Percentiles rank a stretch among this genome's conserved stretches.
phyloP scores from a whole-genome alignment of 1,140 invertebrate species.

The Sarcophaga bullata region DNA sequence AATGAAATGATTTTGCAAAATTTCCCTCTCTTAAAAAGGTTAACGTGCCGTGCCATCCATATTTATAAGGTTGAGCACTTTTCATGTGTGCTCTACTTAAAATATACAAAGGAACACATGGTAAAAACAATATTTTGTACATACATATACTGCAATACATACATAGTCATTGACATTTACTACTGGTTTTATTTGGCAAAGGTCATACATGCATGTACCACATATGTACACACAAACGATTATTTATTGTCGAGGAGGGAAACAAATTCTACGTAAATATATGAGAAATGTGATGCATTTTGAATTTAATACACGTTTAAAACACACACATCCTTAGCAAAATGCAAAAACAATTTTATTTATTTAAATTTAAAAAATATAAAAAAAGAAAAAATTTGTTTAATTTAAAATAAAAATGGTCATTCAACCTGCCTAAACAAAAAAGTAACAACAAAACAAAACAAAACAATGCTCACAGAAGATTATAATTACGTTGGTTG shows the following conservation, averaged over 20 bases:
- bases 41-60: too few relatives aligned
- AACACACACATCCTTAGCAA: not conserved
- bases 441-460: too few relatives aligned
- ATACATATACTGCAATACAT: too few relatives aligned
- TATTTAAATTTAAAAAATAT: not conserved
- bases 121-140: not conserved
- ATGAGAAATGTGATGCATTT: not conserved
- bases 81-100: not conserved
- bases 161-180: conserved; percentile 4
- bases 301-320: not conserved
- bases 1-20: too few relatives aligned
- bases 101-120: not conserved
- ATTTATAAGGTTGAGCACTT: too few relatives aligned
- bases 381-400: not conserved
- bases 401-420: not conserved
- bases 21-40: too few relatives aligned
- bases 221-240: too few relatives aligned
- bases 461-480: not conserved
- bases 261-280: not conserved
- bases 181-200: not conserved
- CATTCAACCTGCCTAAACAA: not conserved
- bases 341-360: not conserved
- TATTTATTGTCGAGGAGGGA: not conserved
- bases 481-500: too few relatives aligned
- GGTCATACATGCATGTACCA: not conserved